Base-by-base conservation (phyloP, 2,888 invertebrate genomes). In the Toxonevra muliebris region DNA sequence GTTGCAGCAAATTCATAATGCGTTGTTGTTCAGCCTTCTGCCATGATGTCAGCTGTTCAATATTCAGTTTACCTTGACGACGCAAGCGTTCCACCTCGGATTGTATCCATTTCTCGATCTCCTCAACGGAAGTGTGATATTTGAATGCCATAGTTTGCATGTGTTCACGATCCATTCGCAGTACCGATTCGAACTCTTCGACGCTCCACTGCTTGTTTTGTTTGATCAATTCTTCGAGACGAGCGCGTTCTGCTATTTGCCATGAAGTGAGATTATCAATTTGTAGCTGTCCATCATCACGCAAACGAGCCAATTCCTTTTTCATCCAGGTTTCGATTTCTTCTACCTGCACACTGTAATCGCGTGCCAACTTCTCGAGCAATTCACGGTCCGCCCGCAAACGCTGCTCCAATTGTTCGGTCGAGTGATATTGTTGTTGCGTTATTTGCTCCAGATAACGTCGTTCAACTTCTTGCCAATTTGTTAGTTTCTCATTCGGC, bases 21-120 rank as follows among this genome's bases (percentile, higher is more conserved):
- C 82, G 77, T 42, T 80, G 78, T 10, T 79, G 79, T 60, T 84
- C 84, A 2, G 78, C 73, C 61, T 76, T 76, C 57, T 84, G 84
- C 84, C 84, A 84, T 17, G 75, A 77, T 0, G 82, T 79, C n/a
- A 83, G 67, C 63, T 82, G 75, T 55, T 82, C 79, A 9, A 82
- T 80, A 66, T 82, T 76, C 2, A 81, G 69, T 60, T 81, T 79
- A 0, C 83, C 83, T 65, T 83, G 79, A 48, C 77, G 74, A 65
- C 77, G 75, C 65, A 84, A 70, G 0, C 83, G 76, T 7, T 76
- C 76, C 3, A 84, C 75, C 63, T 84, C 84, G 13, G 77, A 72
- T 53, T 80, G 79, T 5, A 83, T 76, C 84, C 84, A 84, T 42
- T 82, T 79, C n/a, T 84, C 83, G 48, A 84, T 82, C 66, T 84